phyloP scores from a whole-genome alignment of 2,797 vertebrate species.

The Poeciliopsis infans region DNA sequence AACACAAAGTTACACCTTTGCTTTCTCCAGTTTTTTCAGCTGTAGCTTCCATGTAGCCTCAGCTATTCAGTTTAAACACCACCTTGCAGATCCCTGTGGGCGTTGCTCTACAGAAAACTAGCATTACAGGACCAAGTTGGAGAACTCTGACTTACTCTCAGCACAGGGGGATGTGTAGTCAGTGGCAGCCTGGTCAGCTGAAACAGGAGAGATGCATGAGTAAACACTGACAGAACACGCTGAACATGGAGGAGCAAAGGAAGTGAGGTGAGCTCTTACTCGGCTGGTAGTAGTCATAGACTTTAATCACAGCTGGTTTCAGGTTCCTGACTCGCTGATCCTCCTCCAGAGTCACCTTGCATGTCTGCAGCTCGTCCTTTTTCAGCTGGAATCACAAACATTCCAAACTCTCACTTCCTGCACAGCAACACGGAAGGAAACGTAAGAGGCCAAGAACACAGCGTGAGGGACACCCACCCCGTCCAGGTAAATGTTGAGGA shows the following conservation, averaged over 20 bases:
- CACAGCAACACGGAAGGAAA: neutral
- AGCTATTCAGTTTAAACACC: no score
- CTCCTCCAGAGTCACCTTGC: slow-evolving; percentile 59
- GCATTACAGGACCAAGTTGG: neutral
- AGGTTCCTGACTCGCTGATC: slow-evolving; percentile 71
- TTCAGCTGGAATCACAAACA: slow-evolving; percentile 65
- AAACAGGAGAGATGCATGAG: slow-evolving; percentile 8
- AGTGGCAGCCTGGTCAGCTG: slow-evolving; percentile 72
- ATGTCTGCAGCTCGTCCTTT: slow-evolving; percentile 29
- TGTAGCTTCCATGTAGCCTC: no score
- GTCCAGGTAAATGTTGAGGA: slow-evolving; percentile 78
- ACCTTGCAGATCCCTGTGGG: no score
- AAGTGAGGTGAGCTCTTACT: slow-evolving; percentile 62
- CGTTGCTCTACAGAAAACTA: neutral
- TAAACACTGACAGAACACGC: no score
- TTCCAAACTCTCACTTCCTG: neutral
- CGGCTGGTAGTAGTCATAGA: slow-evolving; percentile 84
- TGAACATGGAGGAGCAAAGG: neutral
- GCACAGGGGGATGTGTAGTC: slow-evolving; percentile 77
- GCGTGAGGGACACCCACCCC: slow-evolving; percentile 57
- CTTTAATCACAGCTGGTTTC: slow-evolving; percentile 75
- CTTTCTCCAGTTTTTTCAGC: no score
- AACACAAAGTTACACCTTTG: no score
- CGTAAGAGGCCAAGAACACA: neutral
- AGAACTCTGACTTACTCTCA: slow-evolving; percentile 59